Percentiles rank a stretch among this genome's conserved stretches.
These are phyloP conservation scores for Xanthorhoe designata DNA, from an alignment of 2,888 invertebrate species.

Conservation along the genomic window DNA sequence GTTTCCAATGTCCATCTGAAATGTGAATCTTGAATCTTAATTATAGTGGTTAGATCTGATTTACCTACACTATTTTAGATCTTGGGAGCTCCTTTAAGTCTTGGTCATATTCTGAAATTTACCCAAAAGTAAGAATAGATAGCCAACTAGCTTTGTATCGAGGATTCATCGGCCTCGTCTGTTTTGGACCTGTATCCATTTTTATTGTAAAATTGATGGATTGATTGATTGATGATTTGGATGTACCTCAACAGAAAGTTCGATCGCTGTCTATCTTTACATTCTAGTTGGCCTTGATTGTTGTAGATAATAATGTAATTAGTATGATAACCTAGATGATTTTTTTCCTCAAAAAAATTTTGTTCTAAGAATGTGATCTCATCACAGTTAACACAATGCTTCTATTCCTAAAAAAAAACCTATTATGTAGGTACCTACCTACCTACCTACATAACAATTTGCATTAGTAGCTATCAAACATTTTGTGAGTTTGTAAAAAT, in stretches of 20 bases:
- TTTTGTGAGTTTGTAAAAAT: background rate
- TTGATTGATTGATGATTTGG: too few relatives aligned
- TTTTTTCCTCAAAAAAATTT: background rate
- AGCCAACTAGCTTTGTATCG: conserved; percentile 81
- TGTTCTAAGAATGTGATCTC: too few relatives aligned
- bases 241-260: background rate
- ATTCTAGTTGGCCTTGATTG: conserved; percentile 23
- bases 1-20: conserved; percentile 89
- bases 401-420: too few relatives aligned
- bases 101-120: conserved; percentile 29
- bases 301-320: background rate
- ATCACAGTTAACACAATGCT: too few relatives aligned
- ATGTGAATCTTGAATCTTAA: conserved; percentile 18
- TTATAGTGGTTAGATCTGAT: background rate
- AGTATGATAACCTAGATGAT: background rate
- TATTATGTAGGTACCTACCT: background rate
- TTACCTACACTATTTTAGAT: background rate
- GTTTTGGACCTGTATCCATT: conserved; percentile 79
- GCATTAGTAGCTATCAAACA: background rate
- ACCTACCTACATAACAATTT: background rate
- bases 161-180: conserved; percentile 75
- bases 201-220: conserved; percentile 27
- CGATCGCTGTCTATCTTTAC: background rate
- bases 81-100: background rate
- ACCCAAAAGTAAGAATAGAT: conserved; percentile 85